phyloP scores from a whole-genome alignment of 2,797 vertebrate species.

The Catamblyrhynchus diadema region DNA sequence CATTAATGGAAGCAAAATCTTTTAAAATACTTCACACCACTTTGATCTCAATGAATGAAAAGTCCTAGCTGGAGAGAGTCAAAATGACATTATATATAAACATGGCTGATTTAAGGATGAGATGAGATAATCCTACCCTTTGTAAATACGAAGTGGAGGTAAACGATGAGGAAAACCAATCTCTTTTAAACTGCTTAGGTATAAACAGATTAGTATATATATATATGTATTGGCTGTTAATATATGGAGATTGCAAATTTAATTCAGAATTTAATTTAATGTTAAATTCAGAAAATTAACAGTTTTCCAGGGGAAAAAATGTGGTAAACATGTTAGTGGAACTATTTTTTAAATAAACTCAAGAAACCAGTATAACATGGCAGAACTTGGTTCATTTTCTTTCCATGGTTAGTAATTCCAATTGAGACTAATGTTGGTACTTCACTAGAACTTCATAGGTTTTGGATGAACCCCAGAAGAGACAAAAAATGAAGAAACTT shows the following conservation, averaged over 20 bases:
- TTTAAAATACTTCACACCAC: neutral
- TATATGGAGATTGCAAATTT: neutral
- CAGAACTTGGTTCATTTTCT: neutral
- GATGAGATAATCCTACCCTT: neutral
- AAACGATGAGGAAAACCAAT: neutral
- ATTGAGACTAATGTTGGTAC: neutral
- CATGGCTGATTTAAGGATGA: neutral
- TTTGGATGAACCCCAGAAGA: neutral
- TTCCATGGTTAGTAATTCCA: neutral
- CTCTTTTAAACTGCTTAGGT: neutral
- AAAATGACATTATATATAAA: neutral
- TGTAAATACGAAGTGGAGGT: neutral
- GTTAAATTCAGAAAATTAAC: neutral
- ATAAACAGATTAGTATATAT: neutral
- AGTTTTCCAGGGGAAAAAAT: neutral
- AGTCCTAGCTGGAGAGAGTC: neutral
- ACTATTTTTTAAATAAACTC: neutral
- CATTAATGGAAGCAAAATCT: neutral
- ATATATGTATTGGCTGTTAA: neutral
- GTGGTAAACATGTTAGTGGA: neutral
- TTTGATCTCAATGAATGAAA: neutral
- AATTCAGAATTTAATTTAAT: neutral
- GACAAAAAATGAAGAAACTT: neutral
- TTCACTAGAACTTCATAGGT: neutral
- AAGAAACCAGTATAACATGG: neutral